Percentiles rank a stretch among this genome's conserved stretches.
phyloP scores from a whole-genome alignment of 2,888 invertebrate genomes.

The Nebria salina region DNA sequence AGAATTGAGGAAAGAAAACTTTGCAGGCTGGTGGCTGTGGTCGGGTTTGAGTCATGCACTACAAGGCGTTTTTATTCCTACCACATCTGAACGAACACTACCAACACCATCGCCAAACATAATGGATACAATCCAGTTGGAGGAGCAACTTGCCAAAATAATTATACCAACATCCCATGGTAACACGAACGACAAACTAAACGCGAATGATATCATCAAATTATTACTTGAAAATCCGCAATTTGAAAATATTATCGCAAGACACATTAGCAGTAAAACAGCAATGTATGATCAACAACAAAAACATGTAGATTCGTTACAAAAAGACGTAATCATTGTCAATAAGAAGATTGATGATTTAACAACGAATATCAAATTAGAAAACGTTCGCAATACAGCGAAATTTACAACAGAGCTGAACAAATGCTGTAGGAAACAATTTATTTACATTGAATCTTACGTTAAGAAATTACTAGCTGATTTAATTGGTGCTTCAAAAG shows the following conservation, averaged over 20 bases:
- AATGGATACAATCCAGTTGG: slow-evolving; percentile 44
- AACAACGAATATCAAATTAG: slow-evolving; percentile 52
- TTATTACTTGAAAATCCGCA: slow-evolving; percentile 58
- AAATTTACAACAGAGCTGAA: slow-evolving; percentile 52
- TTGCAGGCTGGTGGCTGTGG: slow-evolving; percentile 60
- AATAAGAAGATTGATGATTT: slow-evolving; percentile 53
- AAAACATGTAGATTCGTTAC: slow-evolving; percentile 30
- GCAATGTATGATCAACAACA: not conserved
- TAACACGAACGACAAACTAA: slow-evolving; percentile 50
- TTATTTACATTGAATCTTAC: slow-evolving; percentile 57
- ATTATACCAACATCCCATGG: slow-evolving; percentile 51
- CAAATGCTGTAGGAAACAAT: slow-evolving; percentile 56
- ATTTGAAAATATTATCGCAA: slow-evolving; percentile 53
- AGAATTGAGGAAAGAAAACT: slow-evolving; percentile 41
- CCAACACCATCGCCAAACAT: slow-evolving; percentile 59
- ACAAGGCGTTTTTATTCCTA: slow-evolving; percentile 32
- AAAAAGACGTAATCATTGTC: slow-evolving; percentile 16
- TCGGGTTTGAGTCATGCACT: slow-evolving; percentile 53
- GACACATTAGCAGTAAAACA: slow-evolving; percentile 42
- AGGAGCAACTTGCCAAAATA: slow-evolving; percentile 55
- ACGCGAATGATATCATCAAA: slow-evolving; percentile 58
- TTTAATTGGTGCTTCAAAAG: slow-evolving; percentile 56
- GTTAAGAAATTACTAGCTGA: slow-evolving; percentile 54
- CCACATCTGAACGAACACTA: slow-evolving; percentile 56
- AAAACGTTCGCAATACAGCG: slow-evolving; percentile 35